Conservation (phyloP, 1,140 invertebrate genomes). For the Pseudomyrmex cubaensis region DNA sequence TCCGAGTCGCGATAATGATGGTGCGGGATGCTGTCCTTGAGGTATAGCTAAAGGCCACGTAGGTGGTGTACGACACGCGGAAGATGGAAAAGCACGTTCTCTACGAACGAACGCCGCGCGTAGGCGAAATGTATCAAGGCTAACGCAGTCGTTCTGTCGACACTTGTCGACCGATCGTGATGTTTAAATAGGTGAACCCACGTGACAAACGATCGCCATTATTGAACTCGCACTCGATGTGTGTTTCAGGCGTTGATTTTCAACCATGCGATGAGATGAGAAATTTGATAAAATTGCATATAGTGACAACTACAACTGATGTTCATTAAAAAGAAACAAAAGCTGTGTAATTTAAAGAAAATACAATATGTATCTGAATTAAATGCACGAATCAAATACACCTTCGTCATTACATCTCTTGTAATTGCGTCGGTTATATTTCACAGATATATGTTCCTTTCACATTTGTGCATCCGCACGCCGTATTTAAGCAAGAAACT, state of each 20-base stretch:
- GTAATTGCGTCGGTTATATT: conserved; percentile 43
- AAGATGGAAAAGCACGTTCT: conserved; percentile 82
- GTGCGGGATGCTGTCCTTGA: conserved; percentile 78
- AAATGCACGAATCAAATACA: neutral
- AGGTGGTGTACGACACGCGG: conserved; percentile 81
- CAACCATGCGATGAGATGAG: neutral
- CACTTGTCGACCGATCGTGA: conserved; percentile 71
- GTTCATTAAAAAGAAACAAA: neutral
- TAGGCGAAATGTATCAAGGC: conserved; percentile 84
- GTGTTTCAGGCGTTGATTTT: neutral
- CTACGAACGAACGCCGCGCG: conserved; percentile 68
- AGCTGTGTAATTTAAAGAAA: neutral
- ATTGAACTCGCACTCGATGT: conserved; percentile 63
- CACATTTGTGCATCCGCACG: neutral
- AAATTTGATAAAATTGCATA: conserved; percentile 3
- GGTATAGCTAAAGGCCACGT: conserved; percentile 71
- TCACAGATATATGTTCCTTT: conserved; percentile 17
- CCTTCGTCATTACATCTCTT: conserved; percentile 35
- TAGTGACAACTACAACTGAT: neutral
- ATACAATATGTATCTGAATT: no score
- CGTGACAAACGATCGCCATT: conserved; percentile 71
- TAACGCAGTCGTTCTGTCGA: conserved; percentile 73
- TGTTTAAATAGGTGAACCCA: conserved; percentile 68
- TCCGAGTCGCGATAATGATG: conserved; percentile 61
- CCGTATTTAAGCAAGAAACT: conserved; percentile 15